A percentile compares a stretch with the other conserved stretches of the same genome.
These are phyloP conservation scores for Ceyx melanurus DNA, from an alignment of 2,113 vertebrate genomes.

Conservation along the genomic window DNA sequence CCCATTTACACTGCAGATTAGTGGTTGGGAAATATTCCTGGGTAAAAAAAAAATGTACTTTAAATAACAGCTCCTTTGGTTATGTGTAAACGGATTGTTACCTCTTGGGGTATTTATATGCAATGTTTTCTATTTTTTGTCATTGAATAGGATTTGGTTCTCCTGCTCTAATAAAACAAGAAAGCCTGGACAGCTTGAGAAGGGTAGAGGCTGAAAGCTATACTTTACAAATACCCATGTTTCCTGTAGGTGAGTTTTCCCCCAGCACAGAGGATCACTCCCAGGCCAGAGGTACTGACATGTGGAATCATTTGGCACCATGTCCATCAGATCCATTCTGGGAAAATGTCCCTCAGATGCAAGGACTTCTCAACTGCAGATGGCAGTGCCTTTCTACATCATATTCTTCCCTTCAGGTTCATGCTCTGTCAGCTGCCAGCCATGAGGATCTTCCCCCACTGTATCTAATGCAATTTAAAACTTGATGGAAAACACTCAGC, in stretches of 20 bases:
- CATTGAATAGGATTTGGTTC: background rate
- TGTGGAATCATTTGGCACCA: background rate
- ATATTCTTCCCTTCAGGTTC: background rate
- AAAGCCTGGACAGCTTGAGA: background rate
- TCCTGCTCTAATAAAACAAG: background rate
- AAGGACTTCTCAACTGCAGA: background rate
- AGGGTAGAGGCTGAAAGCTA: background rate
- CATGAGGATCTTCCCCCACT: background rate
- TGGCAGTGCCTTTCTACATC: background rate
- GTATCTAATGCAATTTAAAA: background rate
- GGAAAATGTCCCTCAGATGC: background rate
- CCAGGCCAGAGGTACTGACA: rapidly evolving
- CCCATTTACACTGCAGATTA: background rate
- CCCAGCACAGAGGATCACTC: background rate
- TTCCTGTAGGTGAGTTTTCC: background rate
- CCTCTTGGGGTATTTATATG: background rate
- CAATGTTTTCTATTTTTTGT: background rate
- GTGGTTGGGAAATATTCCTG: background rate
- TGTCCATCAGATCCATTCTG: background rate
- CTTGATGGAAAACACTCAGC: background rate
- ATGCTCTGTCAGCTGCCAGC: background rate
- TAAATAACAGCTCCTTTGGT: background rate
- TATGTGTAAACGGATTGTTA: background rate
- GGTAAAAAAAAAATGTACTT: background rate
- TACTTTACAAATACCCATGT: background rate